Conservation (phyloP, 2,888 invertebrate species). For the Petrolisthes manimaculis region DNA sequence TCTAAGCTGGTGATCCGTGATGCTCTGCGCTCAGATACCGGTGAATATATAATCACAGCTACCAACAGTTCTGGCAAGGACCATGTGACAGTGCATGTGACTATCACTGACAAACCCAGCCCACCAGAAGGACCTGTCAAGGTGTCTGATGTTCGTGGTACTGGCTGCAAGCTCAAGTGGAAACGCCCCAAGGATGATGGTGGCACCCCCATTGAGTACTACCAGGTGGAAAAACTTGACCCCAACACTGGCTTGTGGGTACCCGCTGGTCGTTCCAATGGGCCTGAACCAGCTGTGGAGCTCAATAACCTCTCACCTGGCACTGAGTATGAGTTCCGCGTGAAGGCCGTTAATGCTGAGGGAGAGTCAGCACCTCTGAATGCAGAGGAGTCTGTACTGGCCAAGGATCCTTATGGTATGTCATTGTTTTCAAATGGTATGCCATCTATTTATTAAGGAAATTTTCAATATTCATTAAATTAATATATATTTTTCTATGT, state of each 20-base stretch:
- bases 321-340: slow-evolving; percentile 95
- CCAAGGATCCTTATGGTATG: slow-evolving; percentile 95
- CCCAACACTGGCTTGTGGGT: slow-evolving; percentile 90
- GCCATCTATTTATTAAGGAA: neutral
- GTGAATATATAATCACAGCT: slow-evolving; percentile 88
- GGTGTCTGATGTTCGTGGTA: slow-evolving; percentile 89
- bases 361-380: slow-evolving; percentile 95
- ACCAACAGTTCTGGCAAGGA: slow-evolving; percentile 90
- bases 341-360: slow-evolving; percentile 94
- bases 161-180: slow-evolving; percentile 95
- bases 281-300: slow-evolving; percentile 76
- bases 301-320: slow-evolving; percentile 88
- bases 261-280: slow-evolving; percentile 83
- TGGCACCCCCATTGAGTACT: slow-evolving; percentile 93
- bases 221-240: slow-evolving; percentile 95
- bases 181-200: slow-evolving; percentile 95
- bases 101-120: slow-evolving; percentile 87
- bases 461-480: neutral
- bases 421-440: slow-evolving; percentile 33
- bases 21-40: slow-evolving; percentile 84
- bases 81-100: slow-evolving; percentile 81
- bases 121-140: slow-evolving; percentile 91
- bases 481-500: slow-evolving; percentile 20
- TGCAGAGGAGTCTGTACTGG: slow-evolving; percentile 86
- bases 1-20: slow-evolving; percentile 88